A percentile compares a stretch with the other conserved stretches of the same genome.
Conservation (phyloP, 2,888 invertebrate species). For the Phymatocera aterrima region DNA sequence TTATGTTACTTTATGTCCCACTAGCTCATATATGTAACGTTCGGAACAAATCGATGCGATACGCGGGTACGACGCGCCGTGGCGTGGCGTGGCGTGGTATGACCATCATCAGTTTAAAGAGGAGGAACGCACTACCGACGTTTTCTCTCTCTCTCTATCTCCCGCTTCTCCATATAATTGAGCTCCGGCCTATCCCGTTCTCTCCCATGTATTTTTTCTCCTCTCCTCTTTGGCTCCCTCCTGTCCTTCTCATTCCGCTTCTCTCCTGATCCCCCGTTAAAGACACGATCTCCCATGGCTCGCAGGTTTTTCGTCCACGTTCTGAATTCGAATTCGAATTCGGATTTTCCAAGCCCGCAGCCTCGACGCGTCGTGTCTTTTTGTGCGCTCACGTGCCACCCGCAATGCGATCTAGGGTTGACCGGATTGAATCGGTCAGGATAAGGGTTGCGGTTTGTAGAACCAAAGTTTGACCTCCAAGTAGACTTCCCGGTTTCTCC, state of each 20-base stretch:
- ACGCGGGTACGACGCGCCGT: slow-evolving; percentile 16
- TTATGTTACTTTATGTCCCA: slow-evolving; percentile 7
- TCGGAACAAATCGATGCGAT: slow-evolving; percentile 39
- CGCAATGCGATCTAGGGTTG: slow-evolving; percentile 37
- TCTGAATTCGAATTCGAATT: slow-evolving; percentile 32
- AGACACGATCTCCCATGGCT: slow-evolving; percentile 25
- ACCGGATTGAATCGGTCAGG: slow-evolving; percentile 27
- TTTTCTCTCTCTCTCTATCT: neutral
- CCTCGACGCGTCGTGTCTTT: slow-evolving; percentile 7
- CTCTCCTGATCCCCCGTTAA: neutral
- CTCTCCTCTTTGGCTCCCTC: neutral
- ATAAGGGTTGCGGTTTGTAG: slow-evolving; percentile 39
- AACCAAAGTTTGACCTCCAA: slow-evolving; percentile 34
- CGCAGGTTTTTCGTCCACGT: neutral
- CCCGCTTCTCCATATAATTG: slow-evolving; percentile 15
- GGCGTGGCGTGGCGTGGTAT: neutral
- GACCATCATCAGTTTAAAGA: slow-evolving; percentile 27
- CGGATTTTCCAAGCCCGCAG: too few relatives aligned
- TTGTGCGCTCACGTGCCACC: slow-evolving; percentile 23
- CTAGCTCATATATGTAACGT: slow-evolving; percentile 27
- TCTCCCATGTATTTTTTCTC: neutral
- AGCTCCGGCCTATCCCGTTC: neutral
- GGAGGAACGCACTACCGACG: slow-evolving; percentile 1
- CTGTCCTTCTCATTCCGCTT: neutral
- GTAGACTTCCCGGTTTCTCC: slow-evolving; percentile 32